Percentiles rank a stretch among this genome's conserved stretches.
These are phyloP conservation scores for Geopemphigus sp. DNA, from an alignment of 1,140 invertebrate species.

Conservation along the genomic window DNA sequence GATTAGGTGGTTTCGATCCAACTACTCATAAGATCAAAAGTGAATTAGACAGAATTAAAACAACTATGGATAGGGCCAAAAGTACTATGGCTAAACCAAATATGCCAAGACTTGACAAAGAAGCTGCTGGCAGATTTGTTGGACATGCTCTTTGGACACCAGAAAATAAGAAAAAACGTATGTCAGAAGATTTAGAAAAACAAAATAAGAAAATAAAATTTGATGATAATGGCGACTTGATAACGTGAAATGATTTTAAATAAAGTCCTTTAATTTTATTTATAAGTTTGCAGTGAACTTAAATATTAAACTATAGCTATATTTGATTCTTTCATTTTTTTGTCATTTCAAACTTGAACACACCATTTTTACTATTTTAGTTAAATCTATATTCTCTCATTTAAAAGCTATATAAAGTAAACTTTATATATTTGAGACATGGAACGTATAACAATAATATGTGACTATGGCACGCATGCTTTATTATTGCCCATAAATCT, in stretches of 20 bases:
- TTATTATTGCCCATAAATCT: too few relatives aligned
- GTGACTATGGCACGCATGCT: too few relatives aligned
- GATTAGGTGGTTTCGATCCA: conserved; percentile 60
- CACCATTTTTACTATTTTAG: too few relatives aligned
- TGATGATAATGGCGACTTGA: conserved; percentile 48
- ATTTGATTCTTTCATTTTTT: too few relatives aligned
- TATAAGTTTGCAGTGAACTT: not conserved
- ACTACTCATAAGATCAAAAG: conserved; percentile 52
- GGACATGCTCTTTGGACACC: conserved; percentile 61
- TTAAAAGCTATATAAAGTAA: too few relatives aligned
- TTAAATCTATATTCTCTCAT: too few relatives aligned
- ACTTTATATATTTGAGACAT: too few relatives aligned
- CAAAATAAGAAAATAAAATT: conserved; percentile 50
- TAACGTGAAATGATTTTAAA: not conserved
- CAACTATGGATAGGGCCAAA: conserved; percentile 62
- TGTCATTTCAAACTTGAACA: too few relatives aligned
- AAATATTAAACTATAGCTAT: not conserved
- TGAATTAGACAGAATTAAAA: conserved; percentile 61
- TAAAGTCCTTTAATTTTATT: not conserved
- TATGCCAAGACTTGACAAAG: conserved; percentile 60
- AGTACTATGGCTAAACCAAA: conserved; percentile 60
- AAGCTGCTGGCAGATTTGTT: conserved; percentile 62
- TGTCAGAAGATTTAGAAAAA: not conserved
- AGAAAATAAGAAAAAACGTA: conserved; percentile 50
- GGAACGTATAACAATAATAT: too few relatives aligned